Base-by-base conservation (phyloP, 1,140 invertebrate species). In the Philaenus spumarius region DNA sequence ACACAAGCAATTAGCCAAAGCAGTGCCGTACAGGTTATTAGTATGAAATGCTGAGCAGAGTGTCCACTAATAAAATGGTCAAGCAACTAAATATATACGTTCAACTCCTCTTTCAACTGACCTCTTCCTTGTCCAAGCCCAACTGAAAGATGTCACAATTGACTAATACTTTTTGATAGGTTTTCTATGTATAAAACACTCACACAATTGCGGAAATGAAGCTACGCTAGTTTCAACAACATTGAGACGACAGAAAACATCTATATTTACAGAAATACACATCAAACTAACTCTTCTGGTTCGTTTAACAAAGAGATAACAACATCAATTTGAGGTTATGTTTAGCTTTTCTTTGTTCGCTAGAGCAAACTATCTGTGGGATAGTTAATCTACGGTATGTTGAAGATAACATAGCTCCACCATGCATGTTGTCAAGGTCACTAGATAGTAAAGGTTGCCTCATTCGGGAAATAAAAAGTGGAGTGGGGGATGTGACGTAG, bases 51-150 rank as follows among this genome's bases (percentile, higher is more conserved):
- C n/a, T n/a, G 26, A 30, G 3, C 26, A 30, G 26, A n/a, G n/a
- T n/a, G n/a, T n/a, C n/a, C n/a, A n/a, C n/a, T n/a, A n/a, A n/a
- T n/a, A n/a, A n/a, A n/a, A n/a, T 30, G 26, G 26, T n/a, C n/a
- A 30, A 30, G 26, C 26, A 30, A 4, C 26, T 30, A 30, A 30
- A 9, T 9, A 30, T 30, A 30, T 30, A 4, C 9, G 26, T 30
- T 30, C n/a, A 30, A 30, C 26, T 3, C 26, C 26, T 3, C 26
- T 3, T 62, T 64, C 55, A 73, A 76, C 84, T 88, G 87, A 77
- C 86, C 86, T 88, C 86, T 80, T 88, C 85, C 80, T 85, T 85
- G 81, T 87, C 85, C 85, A 87, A 84, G 84, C 84, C 85, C 83
- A 87, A 85, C 86, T 88, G 85, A 79, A 63, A 65, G 46, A 63